phyloP scores from a whole-genome alignment of 2,797 vertebrate genomes.

The Dipus sagitta region DNA sequence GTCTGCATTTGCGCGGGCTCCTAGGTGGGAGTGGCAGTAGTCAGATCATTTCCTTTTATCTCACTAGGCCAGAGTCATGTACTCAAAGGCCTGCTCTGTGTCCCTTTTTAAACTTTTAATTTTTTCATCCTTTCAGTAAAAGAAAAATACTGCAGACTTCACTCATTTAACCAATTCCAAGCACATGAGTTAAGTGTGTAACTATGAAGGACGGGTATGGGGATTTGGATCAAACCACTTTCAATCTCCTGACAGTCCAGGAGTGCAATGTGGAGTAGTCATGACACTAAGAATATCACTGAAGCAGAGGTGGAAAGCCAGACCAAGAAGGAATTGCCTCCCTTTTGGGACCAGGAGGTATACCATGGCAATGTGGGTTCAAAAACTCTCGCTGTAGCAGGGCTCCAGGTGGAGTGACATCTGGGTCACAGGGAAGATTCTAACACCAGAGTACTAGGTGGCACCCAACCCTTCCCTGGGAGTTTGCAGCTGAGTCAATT shows the following conservation, averaged over 20 bases:
- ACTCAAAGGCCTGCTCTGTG: too few relatives aligned
- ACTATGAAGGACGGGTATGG: not conserved
- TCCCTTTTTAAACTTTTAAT: too few relatives aligned
- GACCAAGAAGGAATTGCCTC: not conserved
- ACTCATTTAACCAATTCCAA: not conserved
- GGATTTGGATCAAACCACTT: not conserved
- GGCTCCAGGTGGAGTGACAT: not conserved
- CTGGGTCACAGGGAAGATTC: not conserved
- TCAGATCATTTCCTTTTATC: too few relatives aligned
- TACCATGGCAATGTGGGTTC: not conserved
- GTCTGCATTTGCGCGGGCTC: too few relatives aligned
- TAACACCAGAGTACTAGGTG: rapidly evolving
- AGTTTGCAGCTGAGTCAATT: not conserved
- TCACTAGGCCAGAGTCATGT: too few relatives aligned
- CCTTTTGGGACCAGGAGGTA: rapidly evolving
- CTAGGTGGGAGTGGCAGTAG: too few relatives aligned
- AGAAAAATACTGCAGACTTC: not conserved
- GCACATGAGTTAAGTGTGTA: not conserved
- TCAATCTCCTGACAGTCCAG: not conserved
- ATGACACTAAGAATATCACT: not conserved
- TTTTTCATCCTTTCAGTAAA: too few relatives aligned
- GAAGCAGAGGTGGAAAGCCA: not conserved
- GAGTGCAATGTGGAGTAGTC: not conserved
- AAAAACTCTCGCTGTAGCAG: not conserved
- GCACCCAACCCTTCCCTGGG: rapidly evolving